Conservation (phyloP, 2,113 vertebrate genomes). For the Motacilla alba region DNA sequence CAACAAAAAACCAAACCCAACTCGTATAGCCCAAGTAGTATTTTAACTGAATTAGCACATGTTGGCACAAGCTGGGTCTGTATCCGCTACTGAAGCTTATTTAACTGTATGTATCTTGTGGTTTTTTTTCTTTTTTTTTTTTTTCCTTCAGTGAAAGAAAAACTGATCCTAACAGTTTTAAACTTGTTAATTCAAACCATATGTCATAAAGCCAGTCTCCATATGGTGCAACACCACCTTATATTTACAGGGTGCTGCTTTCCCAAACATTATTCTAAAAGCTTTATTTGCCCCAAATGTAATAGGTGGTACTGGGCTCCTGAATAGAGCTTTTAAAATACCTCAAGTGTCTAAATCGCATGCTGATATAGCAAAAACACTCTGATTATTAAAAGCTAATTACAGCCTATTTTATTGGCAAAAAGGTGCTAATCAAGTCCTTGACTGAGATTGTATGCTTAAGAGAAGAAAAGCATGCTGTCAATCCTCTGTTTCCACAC, state of each 20-base stretch:
- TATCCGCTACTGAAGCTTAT: constrained; percentile 62
- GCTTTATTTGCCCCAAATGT: constrained; percentile 73
- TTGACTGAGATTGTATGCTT: constrained; percentile 7
- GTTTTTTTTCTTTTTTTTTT: not conserved
- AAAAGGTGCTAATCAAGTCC: constrained; percentile 67
- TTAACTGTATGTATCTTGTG: constrained; percentile 71
- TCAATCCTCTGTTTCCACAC: constrained; percentile 6
- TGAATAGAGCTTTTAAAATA: constrained; percentile 55
- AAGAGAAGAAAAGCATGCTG: constrained; percentile 14
- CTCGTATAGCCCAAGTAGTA: not conserved
- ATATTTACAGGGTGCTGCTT: constrained; percentile 79
- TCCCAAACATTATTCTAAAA: constrained; percentile 77
- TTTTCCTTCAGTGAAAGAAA: constrained; percentile 75
- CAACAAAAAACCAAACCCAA: not conserved
- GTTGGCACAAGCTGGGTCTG: constrained; percentile 54
- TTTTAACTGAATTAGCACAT: constrained; percentile 58
- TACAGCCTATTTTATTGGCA: constrained; percentile 62
- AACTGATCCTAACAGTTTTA: constrained; percentile 87
- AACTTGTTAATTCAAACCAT: constrained; percentile 86
- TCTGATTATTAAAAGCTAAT: constrained; percentile 66
- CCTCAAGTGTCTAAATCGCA: constrained; percentile 9
- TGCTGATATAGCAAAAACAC: constrained; percentile 61
- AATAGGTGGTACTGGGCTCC: constrained; percentile 48
- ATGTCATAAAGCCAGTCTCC: constrained; percentile 79
- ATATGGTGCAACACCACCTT: constrained; percentile 80